Evolutionary conservation across 2,113 vertebrate genomes (phyloP), one percentile per base, ranked within the genome.

Genomic region (Hucho hucho): DNA sequence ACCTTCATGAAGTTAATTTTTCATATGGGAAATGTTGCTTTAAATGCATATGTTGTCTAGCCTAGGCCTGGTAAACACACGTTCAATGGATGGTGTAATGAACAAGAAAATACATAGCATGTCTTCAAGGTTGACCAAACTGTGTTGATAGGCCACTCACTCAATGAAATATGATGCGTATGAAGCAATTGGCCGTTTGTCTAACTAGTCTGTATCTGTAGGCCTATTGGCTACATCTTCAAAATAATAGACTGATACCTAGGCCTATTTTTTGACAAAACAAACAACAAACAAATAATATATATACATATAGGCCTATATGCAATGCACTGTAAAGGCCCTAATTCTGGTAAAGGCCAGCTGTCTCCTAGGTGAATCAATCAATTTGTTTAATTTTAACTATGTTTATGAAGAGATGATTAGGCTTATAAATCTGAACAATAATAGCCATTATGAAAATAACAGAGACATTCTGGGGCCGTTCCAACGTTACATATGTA

Each of bases 391-490:
- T 74, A 12, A 65, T 28, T 65, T 28, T 1, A 28, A 29, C 26
- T 4, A 53, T 26, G 26, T 65, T 29, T 18, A 29, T 28, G 22
- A 65, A 18, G 28, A 68, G 29, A 43, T 43, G 14, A 29, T 13
- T 9, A 32, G 20, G 16, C 29, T 9, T 43, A 11, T 20, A 32
- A 2, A 72, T 81, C 68, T 82, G 82, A 67, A 86, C 86, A 88
- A 89, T 68, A 68, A 87, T 87, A 92, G 84, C 84, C 85, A 89
- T 92, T 90, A 90, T 89, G 85, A 83, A 91, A 90, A 92, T 90
- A 92, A 90, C 76, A 87, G 86, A 76, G 9, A 9, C 63, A 0
- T 84, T 66, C 84, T 93, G 93, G 88, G 91, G 78, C 76, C 69
- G 81, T 90, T 93, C 90, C 90, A 94, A 84, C 61, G 76, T 84